Conservation (phyloP, 2,888 invertebrate genomes). For the Dasypolia templi region DNA sequence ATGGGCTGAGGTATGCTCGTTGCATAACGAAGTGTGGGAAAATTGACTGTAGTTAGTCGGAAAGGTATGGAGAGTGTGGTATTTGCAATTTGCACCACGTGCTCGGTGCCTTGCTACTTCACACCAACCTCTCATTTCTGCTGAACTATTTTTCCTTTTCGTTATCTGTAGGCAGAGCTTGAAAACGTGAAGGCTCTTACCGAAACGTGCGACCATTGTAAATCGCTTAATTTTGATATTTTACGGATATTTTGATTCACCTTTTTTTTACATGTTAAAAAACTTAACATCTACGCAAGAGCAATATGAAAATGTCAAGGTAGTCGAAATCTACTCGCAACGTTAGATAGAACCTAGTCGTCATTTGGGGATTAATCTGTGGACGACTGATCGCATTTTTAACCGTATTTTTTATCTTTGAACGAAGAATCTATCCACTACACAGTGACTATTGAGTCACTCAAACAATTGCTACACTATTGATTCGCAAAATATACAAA, state of each 20-base stretch:
- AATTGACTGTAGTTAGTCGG: slow-evolving; percentile 38
- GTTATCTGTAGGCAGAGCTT: slow-evolving; percentile 23
- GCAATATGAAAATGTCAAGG: slow-evolving; percentile 47
- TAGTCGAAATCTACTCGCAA: slow-evolving; percentile 1
- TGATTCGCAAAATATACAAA: slow-evolving; percentile 28
- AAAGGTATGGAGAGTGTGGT: slow-evolving; percentile 57
- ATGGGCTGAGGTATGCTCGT: slow-evolving; percentile 48
- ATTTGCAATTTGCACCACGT: slow-evolving; percentile 82
- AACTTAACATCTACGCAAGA: slow-evolving; percentile 6
- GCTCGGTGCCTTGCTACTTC: slow-evolving; percentile 68
- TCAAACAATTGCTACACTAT: slow-evolving; percentile 13
- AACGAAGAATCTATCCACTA: background rate
- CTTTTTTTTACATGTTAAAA: slow-evolving; percentile 41
- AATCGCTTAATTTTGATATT: slow-evolving; percentile 43
- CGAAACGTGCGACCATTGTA: slow-evolving; percentile 26
- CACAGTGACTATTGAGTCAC: slow-evolving; percentile 36
- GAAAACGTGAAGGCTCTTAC: slow-evolving; percentile 29
- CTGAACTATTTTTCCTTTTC: slow-evolving; percentile 68
- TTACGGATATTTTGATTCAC: slow-evolving; percentile 41
- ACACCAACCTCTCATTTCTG: slow-evolving; percentile 75
- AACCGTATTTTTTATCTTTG: background rate
- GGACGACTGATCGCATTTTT: background rate
- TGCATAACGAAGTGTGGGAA: slow-evolving; percentile 64
- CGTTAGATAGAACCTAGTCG: background rate
- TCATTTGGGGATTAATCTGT: background rate